Conservation (phyloP, 2,888 invertebrate species). For the Heteromyza rotundicornis region DNA sequence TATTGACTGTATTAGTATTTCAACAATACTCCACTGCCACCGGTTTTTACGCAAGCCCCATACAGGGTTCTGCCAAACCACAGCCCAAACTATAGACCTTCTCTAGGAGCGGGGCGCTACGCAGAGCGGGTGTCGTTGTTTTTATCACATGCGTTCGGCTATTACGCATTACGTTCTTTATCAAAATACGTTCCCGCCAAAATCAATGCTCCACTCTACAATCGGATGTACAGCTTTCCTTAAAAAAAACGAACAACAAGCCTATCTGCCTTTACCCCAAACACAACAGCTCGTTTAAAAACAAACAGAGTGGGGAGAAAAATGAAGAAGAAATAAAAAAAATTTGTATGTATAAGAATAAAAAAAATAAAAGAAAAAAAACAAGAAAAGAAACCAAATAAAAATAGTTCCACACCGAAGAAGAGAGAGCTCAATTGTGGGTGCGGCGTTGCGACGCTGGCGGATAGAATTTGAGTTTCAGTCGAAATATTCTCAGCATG, state of each 20-base stretch:
- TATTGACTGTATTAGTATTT: not conserved
- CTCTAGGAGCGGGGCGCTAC: not conserved
- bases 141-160: not conserved
- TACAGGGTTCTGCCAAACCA: not conserved
- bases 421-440: too few species aligned
- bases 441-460: too few species aligned
- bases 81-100: not conserved
- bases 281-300: not conserved
- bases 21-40: not conserved
- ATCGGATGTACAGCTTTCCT: not conserved
- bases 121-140: not conserved
- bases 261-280: not conserved
- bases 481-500: too few species aligned
- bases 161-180: constrained; percentile 1
- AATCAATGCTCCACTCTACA: too few species aligned
- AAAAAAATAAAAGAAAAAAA: not conserved
- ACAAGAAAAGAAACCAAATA: too few species aligned
- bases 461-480: too few species aligned
- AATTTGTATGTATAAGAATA: not conserved
- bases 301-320: not conserved
- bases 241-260: not conserved
- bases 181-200: not conserved
- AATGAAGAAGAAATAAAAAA: not conserved
- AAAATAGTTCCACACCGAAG: too few species aligned
- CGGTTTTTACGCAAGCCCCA: not conserved